Percentiles rank a stretch among this genome's conserved stretches.
Evolutionary conservation across 1,140 invertebrate species (phyloP).

Genomic region (Parasteatoda tepidariorum): DNA sequence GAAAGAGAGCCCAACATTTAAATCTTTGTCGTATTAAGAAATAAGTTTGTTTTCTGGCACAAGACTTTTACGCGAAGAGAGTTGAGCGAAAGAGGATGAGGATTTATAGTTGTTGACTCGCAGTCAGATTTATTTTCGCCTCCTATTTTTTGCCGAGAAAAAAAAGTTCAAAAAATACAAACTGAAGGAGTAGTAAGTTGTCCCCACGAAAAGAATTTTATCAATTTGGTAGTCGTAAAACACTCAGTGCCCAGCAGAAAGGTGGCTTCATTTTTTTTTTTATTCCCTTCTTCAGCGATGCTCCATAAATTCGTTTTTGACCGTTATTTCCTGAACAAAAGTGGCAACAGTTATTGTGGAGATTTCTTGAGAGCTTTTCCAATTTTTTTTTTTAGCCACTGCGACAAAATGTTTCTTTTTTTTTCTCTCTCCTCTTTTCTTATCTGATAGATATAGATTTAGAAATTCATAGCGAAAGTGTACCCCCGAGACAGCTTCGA

Average conservation of each 20-base stretch:
- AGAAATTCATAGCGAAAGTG: too few relatives aligned
- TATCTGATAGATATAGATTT: too few relatives aligned
- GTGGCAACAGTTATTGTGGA: slow-evolving; percentile 14
- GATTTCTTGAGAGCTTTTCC: background rate
- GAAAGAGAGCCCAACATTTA: slow-evolving; percentile 28
- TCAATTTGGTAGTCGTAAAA: slow-evolving; percentile 28
- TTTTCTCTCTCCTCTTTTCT: too few relatives aligned
- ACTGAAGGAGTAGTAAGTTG: background rate
- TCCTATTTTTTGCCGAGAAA: background rate
- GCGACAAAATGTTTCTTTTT: too few relatives aligned
- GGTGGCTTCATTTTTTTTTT: background rate
- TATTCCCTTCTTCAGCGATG: background rate
- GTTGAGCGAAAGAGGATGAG: background rate
- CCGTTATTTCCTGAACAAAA: background rate
- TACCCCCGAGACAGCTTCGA: too few relatives aligned
- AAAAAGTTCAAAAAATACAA: background rate
- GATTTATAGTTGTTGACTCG: slow-evolving; percentile 23
- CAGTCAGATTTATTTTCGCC: slow-evolving; percentile 29
- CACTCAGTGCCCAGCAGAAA: background rate
- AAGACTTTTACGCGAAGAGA: background rate
- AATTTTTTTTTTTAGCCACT: too few relatives aligned
- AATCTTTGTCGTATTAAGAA: slow-evolving; percentile 49
- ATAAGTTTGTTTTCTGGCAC: slow-evolving; percentile 21
- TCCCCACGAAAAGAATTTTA: slow-evolving; percentile 32
- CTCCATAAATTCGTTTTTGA: slow-evolving; percentile 5